Base-by-base conservation (phyloP, 1,140 invertebrate species). In the Drosophila ogumai region DNA sequence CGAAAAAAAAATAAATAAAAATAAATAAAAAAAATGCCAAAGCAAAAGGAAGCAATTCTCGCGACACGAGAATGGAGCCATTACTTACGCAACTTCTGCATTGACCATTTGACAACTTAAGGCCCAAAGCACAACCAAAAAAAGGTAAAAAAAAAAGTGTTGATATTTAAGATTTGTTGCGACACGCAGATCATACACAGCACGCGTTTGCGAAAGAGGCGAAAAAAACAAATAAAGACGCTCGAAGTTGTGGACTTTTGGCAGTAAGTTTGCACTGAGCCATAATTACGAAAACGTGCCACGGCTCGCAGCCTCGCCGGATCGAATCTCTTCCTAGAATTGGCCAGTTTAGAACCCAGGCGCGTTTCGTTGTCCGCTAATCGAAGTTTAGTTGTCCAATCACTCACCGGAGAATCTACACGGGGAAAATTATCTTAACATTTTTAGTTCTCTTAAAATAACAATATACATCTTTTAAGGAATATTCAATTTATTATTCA, bases 251-350 rank as follows among this genome's bases (percentile, higher is more conserved):
- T 75, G 73, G 69, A 54, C 49, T 75, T 75, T 54, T 54, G 57
- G 61, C 59, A 66, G 44, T 43, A 19, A 22, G 38, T 44, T 36
- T 44, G 64, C 75, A 88, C 64, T 87, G 72, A 56, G 64, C 69
- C 82, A 64, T 87, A 87, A 87, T 87, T 86, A 87, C 56, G 67
- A 84, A 87, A 87, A 87, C 82, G 82, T 87, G 82, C 82, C 84
- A 74, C 84, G 57, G 76, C 63, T 78, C 50, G 63, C 66, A 64
- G 81, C 75, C 57, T 74, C 57, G 65, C 52, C 60, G 28, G 43
- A 60, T 65, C 60, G 28, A 40, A 60, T 65, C 50, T 80, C 43
- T 73, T 69, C 55, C 50, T 54, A 56, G 61, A 75, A 75, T 66
- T 69, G 56, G 43, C 31, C 43, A 52, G 43, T 47, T 66, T 59